Base-by-base conservation (phyloP, 2,888 invertebrate species). In the Lasioglossum morio region DNA sequence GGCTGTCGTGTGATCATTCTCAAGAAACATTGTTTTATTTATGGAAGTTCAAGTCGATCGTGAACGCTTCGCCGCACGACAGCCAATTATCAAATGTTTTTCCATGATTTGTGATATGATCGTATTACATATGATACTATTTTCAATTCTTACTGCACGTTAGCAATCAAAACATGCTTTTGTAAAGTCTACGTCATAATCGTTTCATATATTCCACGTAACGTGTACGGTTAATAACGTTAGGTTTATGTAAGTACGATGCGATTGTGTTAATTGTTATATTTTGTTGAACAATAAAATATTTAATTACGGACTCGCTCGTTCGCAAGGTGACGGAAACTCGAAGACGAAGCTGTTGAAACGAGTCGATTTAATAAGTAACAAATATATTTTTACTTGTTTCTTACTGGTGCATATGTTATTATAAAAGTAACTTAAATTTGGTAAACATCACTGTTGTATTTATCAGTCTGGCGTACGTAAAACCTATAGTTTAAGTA, bases 221-320 rank as follows among this genome's bases (percentile, higher is more conserved):
- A 81, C 72, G 66, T 63, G 77, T 76, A 73, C 46, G 69, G 75
- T 83, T 78, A 81, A 82, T 88, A 84, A 89, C 77, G 79, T 82
- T 90, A 90, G 84, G 85, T 85, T 87, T 75, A 86, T 72, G 85
- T 87, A 88, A 84, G 57, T 86, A 86, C 78, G 85, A 85, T 80
- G 75, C 72, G 85, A 89, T 86, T 87, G 81, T 90, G 82, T 91
- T 85, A 87, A 91, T 92, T 94, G 93, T 94, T 93, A 94, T 88
- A 91, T 92, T 93, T 93, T 94, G 93, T 94, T 94, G 91, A 92
- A 88, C 90, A 94, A 94, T 94, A 93, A 94, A 94, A 92, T 93
- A 92, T 94, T 92, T 93, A 92, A 92, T 90, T 87, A 84, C 72
- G 79, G 82, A 85, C 37, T 40, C 43, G 34, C 37, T 7, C 46